Conservation (phyloP, 2,888 invertebrate genomes). For the Doris montereyensis region DNA sequence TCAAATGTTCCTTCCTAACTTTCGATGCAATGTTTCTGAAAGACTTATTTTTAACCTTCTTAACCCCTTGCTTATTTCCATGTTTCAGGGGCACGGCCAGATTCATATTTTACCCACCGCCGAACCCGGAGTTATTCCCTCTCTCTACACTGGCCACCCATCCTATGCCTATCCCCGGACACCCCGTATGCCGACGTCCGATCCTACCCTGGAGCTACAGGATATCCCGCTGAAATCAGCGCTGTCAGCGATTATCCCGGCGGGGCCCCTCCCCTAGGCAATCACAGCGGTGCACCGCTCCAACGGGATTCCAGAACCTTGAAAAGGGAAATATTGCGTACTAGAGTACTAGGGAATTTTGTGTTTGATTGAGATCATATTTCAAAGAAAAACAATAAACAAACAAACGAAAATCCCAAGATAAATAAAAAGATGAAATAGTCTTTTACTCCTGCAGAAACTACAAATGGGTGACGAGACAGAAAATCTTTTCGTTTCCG, state of each 20-base stretch:
- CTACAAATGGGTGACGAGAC: no score
- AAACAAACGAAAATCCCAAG: no score
- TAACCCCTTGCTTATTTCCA: neutral
- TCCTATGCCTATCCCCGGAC: slow-evolving; percentile 70
- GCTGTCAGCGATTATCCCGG: slow-evolving; percentile 60
- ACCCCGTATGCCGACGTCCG: slow-evolving; percentile 64
- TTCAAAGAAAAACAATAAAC: no score
- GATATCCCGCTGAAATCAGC: slow-evolving; percentile 48
- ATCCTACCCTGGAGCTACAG: slow-evolving; percentile 65
- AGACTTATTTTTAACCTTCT: no score
- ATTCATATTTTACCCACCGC: slow-evolving; percentile 66
- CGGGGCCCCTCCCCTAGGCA: slow-evolving; percentile 68
- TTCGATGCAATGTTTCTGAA: no score
- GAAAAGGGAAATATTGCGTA: slow-evolving; percentile 42
- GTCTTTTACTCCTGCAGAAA: no score
- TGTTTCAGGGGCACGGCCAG: slow-evolving; percentile 63
- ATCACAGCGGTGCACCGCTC: slow-evolving; percentile 67
- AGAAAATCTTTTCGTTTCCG: no score
- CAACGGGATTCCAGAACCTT: slow-evolving; percentile 65
- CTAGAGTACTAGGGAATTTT: slow-evolving; percentile 19
- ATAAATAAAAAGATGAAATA: no score
- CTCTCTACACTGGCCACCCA: slow-evolving; percentile 71
- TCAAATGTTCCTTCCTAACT: no score
- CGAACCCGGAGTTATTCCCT: slow-evolving; percentile 64
- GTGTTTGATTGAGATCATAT: neutral